Conservation (phyloP, 2,888 invertebrate genomes). For the Stegophylla sp. region DNA sequence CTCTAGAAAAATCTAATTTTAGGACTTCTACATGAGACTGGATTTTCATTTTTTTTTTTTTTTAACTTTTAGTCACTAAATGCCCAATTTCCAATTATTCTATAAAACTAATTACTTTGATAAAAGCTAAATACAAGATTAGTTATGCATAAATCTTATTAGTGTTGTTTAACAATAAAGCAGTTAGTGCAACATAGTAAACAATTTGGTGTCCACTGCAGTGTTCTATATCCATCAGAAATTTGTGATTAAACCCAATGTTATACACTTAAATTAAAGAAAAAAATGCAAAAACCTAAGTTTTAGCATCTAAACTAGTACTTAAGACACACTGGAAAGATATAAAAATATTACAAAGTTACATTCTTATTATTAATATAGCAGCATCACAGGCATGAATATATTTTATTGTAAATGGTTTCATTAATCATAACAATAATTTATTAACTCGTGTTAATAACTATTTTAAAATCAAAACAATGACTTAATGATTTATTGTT, state of each 20-base stretch:
- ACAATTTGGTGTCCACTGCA: not conserved
- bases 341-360: not conserved
- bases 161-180: slow-evolving; percentile 12
- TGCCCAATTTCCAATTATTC: too few species aligned
- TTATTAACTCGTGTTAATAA: slow-evolving; percentile 16
- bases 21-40: too few species aligned
- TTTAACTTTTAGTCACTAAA: too few species aligned
- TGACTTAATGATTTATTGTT: slow-evolving; percentile 41
- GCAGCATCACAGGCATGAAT: not conserved
- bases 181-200: slow-evolving; percentile 24
- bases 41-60: too few species aligned
- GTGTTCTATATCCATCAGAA: not conserved
- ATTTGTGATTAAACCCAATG: not conserved
- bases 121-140: slow-evolving; percentile 11
- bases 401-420: slow-evolving; percentile 8
- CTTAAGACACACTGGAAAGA: not conserved
- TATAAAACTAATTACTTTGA: too few species aligned
- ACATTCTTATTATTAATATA: not conserved
- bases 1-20: too few species aligned
- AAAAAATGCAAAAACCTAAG: not conserved
- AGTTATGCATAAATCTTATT: not conserved
- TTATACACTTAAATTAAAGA: not conserved
- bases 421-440: slow-evolving; percentile 30
- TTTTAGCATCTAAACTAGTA: not conserved
- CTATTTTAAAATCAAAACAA: slow-evolving; percentile 30